Evolutionary conservation across 2,113 vertebrate species (phyloP).

Genomic region (Rhinichthys klamathensis): DNA sequence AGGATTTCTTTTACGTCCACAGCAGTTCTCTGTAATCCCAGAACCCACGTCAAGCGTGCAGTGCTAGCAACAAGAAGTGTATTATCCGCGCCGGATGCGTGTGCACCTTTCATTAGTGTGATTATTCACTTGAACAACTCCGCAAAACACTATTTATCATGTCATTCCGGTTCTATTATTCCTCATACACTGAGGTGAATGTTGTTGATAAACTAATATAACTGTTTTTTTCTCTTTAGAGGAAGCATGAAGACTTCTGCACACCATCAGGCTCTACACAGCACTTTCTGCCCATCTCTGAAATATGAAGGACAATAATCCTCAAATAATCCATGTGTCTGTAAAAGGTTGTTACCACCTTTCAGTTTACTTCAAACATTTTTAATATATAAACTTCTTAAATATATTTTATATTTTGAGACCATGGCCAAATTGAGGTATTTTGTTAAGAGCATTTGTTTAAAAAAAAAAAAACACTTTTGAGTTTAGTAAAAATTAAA

Average conservation of each 20-base stretch:
- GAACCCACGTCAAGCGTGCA: background rate
- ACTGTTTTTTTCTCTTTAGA: conserved; percentile 41
- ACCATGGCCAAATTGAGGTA: background rate
- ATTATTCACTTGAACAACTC: background rate
- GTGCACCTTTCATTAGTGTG: background rate
- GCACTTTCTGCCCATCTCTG: background rate
- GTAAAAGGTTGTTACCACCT: background rate
- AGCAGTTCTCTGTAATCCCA: conserved; percentile 5
- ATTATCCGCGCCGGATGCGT: background rate
- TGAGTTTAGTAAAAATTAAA: background rate
- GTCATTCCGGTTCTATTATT: background rate
- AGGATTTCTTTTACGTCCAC: background rate
- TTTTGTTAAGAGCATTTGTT: background rate
- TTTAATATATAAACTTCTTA: background rate
- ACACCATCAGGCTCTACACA: background rate
- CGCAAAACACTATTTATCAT: background rate
- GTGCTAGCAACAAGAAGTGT: background rate
- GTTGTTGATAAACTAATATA: background rate
- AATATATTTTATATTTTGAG: background rate
- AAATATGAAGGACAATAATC: background rate
- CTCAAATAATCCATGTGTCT: too few species aligned
- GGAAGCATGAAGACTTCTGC: conserved; percentile 46
- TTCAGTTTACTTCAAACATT: background rate
- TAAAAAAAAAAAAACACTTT: too few species aligned
- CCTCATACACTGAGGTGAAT: background rate